Base-by-base conservation (phyloP, 1,140 invertebrate genomes). In the Bombus impatiens region DNA sequence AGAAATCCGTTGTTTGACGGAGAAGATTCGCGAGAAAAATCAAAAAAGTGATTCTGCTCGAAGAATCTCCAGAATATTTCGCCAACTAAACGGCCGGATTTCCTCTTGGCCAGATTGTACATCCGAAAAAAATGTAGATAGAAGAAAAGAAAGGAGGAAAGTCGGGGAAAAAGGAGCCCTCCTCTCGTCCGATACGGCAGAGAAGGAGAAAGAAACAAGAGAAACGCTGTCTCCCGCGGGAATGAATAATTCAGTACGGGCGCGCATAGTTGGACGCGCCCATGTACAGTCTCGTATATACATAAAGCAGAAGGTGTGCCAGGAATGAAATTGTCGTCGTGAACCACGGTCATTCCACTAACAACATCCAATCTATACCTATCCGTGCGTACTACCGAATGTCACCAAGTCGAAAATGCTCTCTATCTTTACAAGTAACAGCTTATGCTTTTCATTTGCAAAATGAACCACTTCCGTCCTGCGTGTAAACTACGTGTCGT, bases 221-320 rank as follows among this genome's bases (percentile, higher is more conserved):
- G 86, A 78, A 65, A 86, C 53, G 62, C 57, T 87, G 82, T 86
- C 78, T 87, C 78, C 59, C 67, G 70, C 68, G 82, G 82, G 87
- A 89, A 94, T 95, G 93, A 94, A 94, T 95, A 93, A 95, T 95
- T 94, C 93, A 94, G 88, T 62, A 90, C 91, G 88, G 76, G 89
- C 82, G 88, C 86, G 89, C 86, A 93, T 93, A 94, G 93, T 94
- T 92, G 93, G 93, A 94, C 94, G 94, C 94, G 87, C 94, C 94
- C 93, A 95, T 93, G 92, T 92, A 92, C 89, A 92, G 86, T 88
- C 87, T 71, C 76, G 78, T 90, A 89, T 88, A 78, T 89, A 90
- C 89, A 84, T 70, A 62, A 70, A 81, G 68, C 59, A 79, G 68
- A 90, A 94, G 93, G 93, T 94, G 94, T 93, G 93, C 90, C 93